Conservation (phyloP, 2,797 vertebrate genomes). For the Eidolon dupreanum region DNA sequence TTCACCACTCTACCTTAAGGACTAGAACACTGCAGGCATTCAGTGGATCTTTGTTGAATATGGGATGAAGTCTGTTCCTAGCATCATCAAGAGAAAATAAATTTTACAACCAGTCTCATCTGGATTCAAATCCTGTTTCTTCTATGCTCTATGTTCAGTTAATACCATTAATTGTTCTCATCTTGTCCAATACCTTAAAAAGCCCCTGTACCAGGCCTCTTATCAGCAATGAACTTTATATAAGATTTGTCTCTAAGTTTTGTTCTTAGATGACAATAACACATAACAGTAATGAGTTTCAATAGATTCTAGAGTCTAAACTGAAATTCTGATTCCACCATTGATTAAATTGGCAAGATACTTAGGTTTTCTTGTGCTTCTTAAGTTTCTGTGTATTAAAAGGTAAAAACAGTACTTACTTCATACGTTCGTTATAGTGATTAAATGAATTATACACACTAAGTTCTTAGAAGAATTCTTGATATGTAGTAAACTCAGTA, state of each 20-base stretch:
- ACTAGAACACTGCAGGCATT: neutral
- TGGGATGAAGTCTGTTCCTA: neutral
- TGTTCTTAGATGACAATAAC: neutral
- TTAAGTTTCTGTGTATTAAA: constrained; percentile 17
- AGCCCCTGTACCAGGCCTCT: neutral
- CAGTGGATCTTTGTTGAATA: neutral
- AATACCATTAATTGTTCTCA: neutral
- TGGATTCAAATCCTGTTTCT: constrained; percentile 28
- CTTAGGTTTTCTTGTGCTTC: neutral
- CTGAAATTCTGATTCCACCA: neutral
- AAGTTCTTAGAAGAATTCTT: constrained; percentile 18
- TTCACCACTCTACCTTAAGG: neutral
- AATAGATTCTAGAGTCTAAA: neutral
- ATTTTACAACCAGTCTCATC: neutral
- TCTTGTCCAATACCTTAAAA: neutral
- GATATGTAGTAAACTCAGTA: neutral
- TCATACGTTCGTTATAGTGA: neutral
- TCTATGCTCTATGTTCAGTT: neutral
- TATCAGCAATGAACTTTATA: neutral
- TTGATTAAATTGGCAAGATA: neutral
- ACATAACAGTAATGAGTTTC: neutral
- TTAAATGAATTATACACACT: neutral
- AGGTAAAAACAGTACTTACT: constrained; percentile 8
- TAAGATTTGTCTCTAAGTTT: neutral
- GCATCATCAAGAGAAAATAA: neutral